A percentile compares a stretch with the other conserved stretches of the same genome.
Evolutionary conservation across 2,888 invertebrate species (phyloP).

Genomic region (Sicus ferrugineus): DNA sequence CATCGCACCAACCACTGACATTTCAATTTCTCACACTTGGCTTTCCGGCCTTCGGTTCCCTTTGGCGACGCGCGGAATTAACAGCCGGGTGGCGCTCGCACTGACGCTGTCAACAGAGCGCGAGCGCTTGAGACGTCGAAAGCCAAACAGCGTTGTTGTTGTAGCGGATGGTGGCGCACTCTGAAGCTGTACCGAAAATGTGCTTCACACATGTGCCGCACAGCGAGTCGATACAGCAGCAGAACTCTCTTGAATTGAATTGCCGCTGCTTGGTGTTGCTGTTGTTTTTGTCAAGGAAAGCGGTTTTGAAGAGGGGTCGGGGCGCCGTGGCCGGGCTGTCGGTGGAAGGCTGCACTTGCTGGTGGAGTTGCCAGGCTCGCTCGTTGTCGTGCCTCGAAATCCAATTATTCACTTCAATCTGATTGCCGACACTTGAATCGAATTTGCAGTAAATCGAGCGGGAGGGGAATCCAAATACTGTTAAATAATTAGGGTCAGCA

Average conservation of each 20-base stretch:
- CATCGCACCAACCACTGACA: too few relatives aligned
- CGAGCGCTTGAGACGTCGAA: too few relatives aligned
- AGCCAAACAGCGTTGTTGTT: too few relatives aligned
- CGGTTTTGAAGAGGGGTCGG: not conserved
- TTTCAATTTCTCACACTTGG: too few relatives aligned
- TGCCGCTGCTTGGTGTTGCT: slow-evolving; percentile 1
- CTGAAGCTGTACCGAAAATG: too few relatives aligned
- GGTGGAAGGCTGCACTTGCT: not conserved
- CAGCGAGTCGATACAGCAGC: not conserved
- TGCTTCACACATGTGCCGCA: too few relatives aligned
- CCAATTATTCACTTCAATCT: not conserved
- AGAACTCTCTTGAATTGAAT: not conserved
- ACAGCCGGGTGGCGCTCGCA: too few relatives aligned
- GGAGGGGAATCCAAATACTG: not conserved
- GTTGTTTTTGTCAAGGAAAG: not conserved
- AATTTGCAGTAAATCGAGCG: slow-evolving; percentile 2
- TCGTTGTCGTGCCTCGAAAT: not conserved
- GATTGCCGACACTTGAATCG: not conserved
- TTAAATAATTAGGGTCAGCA: not conserved
- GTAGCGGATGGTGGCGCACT: too few relatives aligned
- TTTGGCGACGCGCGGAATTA: too few relatives aligned
- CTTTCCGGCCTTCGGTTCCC: too few relatives aligned
- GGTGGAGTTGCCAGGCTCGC: not conserved
- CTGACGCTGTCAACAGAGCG: too few relatives aligned
- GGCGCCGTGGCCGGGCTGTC: not conserved